Evolutionary conservation across 30 jellyfish, hydroid and myxozoan genomes (phyloP).

Genomic region (Calvadosia cruxmelitensis): DNA sequence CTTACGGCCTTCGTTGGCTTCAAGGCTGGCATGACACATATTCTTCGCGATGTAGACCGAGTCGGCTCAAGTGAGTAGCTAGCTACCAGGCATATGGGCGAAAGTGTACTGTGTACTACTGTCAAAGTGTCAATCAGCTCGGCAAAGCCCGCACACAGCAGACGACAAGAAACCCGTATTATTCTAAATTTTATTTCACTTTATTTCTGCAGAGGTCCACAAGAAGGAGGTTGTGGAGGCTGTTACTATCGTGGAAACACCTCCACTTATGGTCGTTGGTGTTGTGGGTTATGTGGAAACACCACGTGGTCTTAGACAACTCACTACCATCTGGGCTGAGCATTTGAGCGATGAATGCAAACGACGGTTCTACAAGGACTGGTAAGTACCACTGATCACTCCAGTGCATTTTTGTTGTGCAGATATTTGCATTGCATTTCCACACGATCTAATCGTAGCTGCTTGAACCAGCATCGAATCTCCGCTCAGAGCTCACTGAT

Average conservation of each 20-base stretch:
- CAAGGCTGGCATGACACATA: conserved; percentile 99
- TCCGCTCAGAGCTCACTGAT: conserved; percentile 98
- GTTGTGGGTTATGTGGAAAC: conserved; percentile 98
- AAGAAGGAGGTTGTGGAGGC: conserved; percentile 99
- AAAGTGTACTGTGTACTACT: too few species aligned
- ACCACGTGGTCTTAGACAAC: conserved; percentile 98
- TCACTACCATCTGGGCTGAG: conserved; percentile 98
- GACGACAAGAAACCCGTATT: too few species aligned
- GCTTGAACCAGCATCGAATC: conserved; percentile 43
- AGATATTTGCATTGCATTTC: neutral
- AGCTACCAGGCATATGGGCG: neutral
- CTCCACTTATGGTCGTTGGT: conserved; percentile 97
- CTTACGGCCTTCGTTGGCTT: conserved; percentile 97
- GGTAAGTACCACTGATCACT: conserved; percentile 46
- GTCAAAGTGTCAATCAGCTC: too few species aligned
- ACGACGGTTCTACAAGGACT: conserved; percentile 91
- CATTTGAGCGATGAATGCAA: conserved; percentile 99
- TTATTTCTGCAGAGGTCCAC: conserved; percentile 41
- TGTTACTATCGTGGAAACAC: conserved; percentile 97
- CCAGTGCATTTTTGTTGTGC: neutral
- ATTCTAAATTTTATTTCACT: too few species aligned
- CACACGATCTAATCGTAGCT: neutral
- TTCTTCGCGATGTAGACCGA: conserved; percentile 96
- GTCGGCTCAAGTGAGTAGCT: conserved; percentile 76
- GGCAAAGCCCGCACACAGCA: too few species aligned